Evolutionary conservation across 2,888 invertebrate species (phyloP).

Genomic region (Ophioninae sp.): DNA sequence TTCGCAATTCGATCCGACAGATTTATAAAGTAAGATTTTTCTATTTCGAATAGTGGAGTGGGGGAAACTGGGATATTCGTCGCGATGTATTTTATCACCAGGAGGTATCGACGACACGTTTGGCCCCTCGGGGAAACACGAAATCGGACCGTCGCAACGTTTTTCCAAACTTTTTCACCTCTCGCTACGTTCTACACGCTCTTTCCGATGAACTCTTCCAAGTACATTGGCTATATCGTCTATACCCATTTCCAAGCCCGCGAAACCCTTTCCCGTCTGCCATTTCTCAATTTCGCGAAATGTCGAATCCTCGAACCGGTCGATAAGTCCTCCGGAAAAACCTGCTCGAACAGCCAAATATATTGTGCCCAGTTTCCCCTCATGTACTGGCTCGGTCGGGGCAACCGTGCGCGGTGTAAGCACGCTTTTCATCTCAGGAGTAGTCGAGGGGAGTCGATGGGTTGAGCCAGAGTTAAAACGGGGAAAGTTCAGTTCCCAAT

Average conservation of each 20-base stretch:
- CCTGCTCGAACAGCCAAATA: constrained; percentile 8
- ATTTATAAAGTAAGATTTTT: constrained; percentile 54
- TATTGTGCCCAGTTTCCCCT: background rate
- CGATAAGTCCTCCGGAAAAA: constrained; percentile 55
- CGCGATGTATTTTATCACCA: constrained; percentile 53
- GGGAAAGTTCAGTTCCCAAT: too few species aligned
- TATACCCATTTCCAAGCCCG: background rate
- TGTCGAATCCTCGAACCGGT: constrained; percentile 53
- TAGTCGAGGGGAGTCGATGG: too few species aligned
- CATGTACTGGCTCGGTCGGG: too few species aligned
- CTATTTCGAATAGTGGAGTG: constrained; percentile 38
- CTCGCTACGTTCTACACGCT: background rate
- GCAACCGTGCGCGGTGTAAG: too few species aligned
- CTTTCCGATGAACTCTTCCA: background rate
- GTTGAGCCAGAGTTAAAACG: too few species aligned
- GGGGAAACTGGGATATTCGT: background rate
- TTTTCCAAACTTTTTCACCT: constrained; percentile 27
- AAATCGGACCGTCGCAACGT: background rate
- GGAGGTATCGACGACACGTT: constrained; percentile 22
- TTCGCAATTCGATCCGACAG: constrained; percentile 17
- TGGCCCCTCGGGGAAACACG: constrained; percentile 8
- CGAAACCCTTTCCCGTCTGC: background rate
- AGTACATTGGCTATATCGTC: background rate
- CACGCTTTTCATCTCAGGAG: too few species aligned
- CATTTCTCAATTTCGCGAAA: constrained; percentile 23